These are phyloP conservation scores for Solea senegalensis DNA, from an alignment of 2,113 vertebrate species.

Conservation along the genomic window DNA sequence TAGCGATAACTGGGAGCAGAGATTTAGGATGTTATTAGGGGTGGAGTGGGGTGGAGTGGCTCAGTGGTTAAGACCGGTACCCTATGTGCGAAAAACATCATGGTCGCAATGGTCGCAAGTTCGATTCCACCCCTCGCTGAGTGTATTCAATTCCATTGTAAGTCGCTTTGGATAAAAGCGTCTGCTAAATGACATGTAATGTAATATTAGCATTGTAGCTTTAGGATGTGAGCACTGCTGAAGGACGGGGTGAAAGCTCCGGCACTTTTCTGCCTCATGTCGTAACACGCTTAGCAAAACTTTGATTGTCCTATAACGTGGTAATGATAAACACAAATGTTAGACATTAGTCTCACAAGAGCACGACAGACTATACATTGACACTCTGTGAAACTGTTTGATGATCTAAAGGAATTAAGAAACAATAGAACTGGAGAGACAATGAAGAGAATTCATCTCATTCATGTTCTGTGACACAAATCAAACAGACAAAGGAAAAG, in stretches of 20 bases:
- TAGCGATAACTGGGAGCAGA: too few species aligned
- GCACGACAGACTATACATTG: conserved; percentile 37
- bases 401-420: conserved; percentile 56
- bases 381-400: conserved; percentile 35
- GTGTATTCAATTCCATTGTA: too few species aligned
- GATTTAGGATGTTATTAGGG: too few species aligned
- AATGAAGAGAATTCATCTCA: conserved; percentile 19
- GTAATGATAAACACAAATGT: conserved; percentile 46
- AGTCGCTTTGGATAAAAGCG: too few species aligned
- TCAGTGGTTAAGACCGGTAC: too few species aligned
- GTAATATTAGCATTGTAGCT: too few species aligned
- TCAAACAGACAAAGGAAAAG: conserved; percentile 12
- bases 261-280: neutral
- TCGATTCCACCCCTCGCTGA: too few species aligned
- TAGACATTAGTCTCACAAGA: conserved; percentile 28
- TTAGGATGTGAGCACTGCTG: neutral
- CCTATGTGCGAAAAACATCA: too few species aligned
- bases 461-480: conserved; percentile 28
- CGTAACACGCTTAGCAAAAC: conserved; percentile 7
- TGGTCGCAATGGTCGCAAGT: too few species aligned
- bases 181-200: too few species aligned
- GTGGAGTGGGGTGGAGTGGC: too few species aligned
- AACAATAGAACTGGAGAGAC: conserved; percentile 18
- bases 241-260: neutral
- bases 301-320: neutral